Evolutionary conservation across 2,113 vertebrate genomes (phyloP).

Genomic region (Osmerus mordax): DNA sequence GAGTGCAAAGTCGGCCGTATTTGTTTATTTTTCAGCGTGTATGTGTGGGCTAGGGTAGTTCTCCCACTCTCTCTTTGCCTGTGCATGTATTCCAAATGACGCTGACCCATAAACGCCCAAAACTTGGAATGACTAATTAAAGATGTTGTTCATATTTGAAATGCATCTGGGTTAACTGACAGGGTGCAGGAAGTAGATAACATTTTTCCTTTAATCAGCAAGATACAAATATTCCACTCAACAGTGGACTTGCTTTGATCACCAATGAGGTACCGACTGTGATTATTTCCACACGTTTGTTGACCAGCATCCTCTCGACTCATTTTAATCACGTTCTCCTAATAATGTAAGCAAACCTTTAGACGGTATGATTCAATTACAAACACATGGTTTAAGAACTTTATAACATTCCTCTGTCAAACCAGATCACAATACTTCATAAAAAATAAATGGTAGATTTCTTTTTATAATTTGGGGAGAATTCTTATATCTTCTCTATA

Average conservation of each 20-base stretch:
- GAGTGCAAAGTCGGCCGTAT: no score
- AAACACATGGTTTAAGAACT: no score
- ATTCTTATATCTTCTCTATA: no score
- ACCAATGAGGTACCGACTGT: background rate
- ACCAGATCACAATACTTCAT: no score
- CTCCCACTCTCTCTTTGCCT: background rate
- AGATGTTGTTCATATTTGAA: slow-evolving; percentile 11
- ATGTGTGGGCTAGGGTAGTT: no score
- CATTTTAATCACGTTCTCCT: background rate
- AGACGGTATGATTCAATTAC: background rate
- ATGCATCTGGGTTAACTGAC: slow-evolving; percentile 7
- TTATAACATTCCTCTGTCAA: background rate
- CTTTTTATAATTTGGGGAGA: no score
- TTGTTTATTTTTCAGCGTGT: no score
- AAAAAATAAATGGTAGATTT: no score
- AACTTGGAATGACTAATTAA: background rate
- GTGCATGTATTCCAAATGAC: background rate
- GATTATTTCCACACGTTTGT: no score
- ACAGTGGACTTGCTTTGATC: slow-evolving; percentile 6
- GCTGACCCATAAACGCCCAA: background rate
- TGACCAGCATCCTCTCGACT: no score
- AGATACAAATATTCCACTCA: background rate
- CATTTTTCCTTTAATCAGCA: slow-evolving; percentile 3
- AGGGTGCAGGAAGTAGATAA: background rate
- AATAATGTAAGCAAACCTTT: background rate